A percentile compares a stretch with the other conserved stretches of the same genome.
These are phyloP conservation scores for Dryas iulia DNA, from an alignment of 1,140 invertebrate genomes.

Conservation along the genomic window DNA sequence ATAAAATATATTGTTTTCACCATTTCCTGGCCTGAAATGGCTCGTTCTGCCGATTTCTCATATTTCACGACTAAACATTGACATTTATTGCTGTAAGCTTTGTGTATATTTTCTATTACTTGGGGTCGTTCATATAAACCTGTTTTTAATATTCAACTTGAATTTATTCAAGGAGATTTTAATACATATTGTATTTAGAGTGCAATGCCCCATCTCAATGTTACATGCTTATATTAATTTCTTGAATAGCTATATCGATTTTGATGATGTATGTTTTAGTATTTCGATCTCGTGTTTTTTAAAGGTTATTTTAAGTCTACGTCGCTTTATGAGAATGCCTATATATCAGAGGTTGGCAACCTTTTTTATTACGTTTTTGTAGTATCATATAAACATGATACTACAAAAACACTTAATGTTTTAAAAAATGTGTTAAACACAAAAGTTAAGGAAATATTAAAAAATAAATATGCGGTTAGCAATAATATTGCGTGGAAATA, in stretches of 20 bases:
- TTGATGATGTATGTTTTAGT: not conserved
- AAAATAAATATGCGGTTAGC: too few relatives aligned
- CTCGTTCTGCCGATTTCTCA: not conserved
- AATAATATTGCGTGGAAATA: too few relatives aligned
- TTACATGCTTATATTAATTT: not conserved
- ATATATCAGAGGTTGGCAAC: too few relatives aligned
- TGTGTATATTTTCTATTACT: not conserved
- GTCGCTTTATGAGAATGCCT: too few relatives aligned
- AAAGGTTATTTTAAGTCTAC: too few relatives aligned
- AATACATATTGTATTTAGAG: constrained; percentile 1
- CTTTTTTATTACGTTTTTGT: not conserved
- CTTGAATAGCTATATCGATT: not conserved
- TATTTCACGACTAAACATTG: not conserved
- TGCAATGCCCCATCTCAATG: not conserved
- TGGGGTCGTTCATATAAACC: not conserved
- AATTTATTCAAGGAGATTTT: not conserved
- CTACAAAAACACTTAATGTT: too few relatives aligned
- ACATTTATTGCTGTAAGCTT: not conserved
- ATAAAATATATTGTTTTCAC: not conserved
- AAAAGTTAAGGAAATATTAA: too few relatives aligned
- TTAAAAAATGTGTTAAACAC: too few relatives aligned
- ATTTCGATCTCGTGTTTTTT: not conserved
- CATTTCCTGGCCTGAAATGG: not conserved
- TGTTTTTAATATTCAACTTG: not conserved
- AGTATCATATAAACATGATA: too few relatives aligned